phyloP scores from a whole-genome alignment of 2,113 vertebrate species.

The Hyperoodon ampullatus region DNA sequence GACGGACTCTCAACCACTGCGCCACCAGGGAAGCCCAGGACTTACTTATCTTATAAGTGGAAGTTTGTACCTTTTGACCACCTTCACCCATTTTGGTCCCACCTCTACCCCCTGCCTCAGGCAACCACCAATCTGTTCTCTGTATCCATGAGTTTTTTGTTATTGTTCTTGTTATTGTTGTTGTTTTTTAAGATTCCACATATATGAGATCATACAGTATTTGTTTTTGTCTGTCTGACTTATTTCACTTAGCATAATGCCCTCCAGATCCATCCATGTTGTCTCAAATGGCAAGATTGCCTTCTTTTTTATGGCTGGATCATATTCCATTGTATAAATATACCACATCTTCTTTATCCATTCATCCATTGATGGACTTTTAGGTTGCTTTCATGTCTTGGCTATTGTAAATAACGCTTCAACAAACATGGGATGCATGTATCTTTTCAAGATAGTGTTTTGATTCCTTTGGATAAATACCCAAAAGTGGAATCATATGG shows the following conservation, averaged over 20 bases:
- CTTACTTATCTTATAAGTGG: not conserved
- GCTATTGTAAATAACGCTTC: not conserved
- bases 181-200: not conserved
- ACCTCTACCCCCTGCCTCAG: not conserved
- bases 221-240: not conserved
- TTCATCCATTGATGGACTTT: not conserved
- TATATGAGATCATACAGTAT: not conserved
- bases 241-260: not conserved
- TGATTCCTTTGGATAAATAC: not conserved
- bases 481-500: not conserved
- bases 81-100: not conserved
- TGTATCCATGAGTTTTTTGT: not conserved
- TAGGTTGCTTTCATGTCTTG: not conserved
- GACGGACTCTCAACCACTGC: too few species aligned
- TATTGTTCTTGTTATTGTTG: not conserved
- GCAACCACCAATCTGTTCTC: not conserved
- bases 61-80: not conserved
- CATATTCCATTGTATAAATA: not conserved
- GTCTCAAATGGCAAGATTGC: not conserved
- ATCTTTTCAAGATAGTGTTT: not conserved
- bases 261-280: not conserved
- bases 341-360: not conserved
- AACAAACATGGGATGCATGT: not conserved
- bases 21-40: too few species aligned
- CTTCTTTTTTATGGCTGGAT: not conserved